These are phyloP conservation scores for Toxostoma redivivum DNA, from an alignment of 2,113 vertebrate species.

Conservation along the genomic window DNA sequence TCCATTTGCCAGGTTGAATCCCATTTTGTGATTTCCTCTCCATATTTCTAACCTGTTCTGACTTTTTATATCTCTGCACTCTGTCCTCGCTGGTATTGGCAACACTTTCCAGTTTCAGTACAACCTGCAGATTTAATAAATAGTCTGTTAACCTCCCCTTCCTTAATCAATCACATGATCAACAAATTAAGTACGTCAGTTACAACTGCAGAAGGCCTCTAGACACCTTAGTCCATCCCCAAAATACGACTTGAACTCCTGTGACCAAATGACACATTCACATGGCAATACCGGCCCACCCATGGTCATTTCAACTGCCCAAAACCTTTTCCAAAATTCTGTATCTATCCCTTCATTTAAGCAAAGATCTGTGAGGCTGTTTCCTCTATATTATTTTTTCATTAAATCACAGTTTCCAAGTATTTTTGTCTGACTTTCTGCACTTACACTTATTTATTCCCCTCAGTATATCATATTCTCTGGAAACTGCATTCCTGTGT, in stretches of 20 bases:
- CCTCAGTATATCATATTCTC: neutral
- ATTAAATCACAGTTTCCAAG: neutral
- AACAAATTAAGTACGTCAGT: neutral
- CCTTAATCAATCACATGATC: neutral
- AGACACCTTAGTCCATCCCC: neutral
- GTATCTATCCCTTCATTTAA: neutral
- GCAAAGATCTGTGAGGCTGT: neutral
- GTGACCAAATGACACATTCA: neutral
- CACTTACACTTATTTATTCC: neutral
- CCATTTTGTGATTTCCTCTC: slow-evolving; percentile 41
- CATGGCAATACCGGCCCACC: neutral
- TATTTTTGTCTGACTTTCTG: neutral
- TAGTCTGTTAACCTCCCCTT: neutral
- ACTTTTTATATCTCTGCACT: neutral
- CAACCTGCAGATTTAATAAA: neutral
- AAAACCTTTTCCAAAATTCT: neutral
- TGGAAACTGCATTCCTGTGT: neutral
- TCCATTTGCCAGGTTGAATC: slow-evolving; percentile 16
- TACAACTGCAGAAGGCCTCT: neutral
- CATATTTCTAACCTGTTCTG: slow-evolving; percentile 24
- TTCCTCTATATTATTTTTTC: neutral
- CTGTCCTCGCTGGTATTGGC: neutral
- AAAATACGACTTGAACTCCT: neutral
- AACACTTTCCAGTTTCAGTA: neutral
- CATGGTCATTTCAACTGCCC: neutral